These are phyloP conservation scores for Ptychobarbus kaznakovi DNA, from an alignment of 2,797 vertebrate species.

Conservation along the genomic window DNA sequence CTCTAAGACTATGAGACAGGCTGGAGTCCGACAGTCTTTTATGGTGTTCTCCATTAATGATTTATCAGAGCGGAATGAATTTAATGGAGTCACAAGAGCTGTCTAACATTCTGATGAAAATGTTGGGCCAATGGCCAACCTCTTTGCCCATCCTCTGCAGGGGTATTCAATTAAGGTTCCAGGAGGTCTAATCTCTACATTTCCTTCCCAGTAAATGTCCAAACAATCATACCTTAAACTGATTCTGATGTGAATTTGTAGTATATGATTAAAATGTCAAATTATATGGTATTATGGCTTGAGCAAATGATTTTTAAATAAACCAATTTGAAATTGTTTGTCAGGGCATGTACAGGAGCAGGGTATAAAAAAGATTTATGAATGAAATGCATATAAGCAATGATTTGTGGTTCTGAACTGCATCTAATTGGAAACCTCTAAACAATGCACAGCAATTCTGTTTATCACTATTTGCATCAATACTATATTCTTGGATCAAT, in stretches of 20 bases:
- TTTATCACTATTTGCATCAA: neutral
- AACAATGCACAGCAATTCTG: neutral
- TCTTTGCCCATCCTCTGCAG: conserved; percentile 8
- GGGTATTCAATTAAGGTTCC: conserved; percentile 15
- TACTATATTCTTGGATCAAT: neutral
- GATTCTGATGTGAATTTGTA: neutral
- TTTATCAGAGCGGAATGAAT: conserved; percentile 25
- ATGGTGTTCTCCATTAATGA: conserved; percentile 43
- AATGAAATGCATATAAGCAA: neutral
- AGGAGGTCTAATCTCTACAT: neutral
- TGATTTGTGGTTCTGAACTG: neutral
- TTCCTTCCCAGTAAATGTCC: neutral
- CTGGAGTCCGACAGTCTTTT: conserved; percentile 27
- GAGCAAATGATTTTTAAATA: neutral
- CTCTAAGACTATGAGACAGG: conserved; percentile 16
- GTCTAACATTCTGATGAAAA: conserved; percentile 8
- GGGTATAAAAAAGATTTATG: neutral
- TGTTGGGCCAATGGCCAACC: neutral
- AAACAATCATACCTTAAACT: neutral
- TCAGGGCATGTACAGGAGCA: neutral
- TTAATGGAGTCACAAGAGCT: conserved; percentile 20
- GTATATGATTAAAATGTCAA: neutral
- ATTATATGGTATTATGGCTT: neutral
- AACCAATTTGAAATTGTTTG: neutral
- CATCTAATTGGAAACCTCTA: neutral